Conservation (phyloP, 2,888 invertebrate species). For the Encarsia formosa region DNA sequence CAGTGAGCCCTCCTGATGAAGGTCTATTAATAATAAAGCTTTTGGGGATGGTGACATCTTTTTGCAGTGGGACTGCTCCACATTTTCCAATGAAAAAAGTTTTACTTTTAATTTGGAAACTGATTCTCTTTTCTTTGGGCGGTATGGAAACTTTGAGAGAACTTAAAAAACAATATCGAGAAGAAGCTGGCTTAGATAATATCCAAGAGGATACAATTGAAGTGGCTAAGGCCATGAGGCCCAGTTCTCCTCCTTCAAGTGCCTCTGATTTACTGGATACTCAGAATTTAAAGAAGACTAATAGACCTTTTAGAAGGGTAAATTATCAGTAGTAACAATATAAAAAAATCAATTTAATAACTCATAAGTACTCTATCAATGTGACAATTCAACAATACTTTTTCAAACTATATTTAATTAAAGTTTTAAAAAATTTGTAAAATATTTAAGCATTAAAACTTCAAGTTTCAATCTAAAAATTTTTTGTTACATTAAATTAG, state of each 20-base stretch:
- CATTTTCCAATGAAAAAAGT: conserved; percentile 99
- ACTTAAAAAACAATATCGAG: conserved; percentile 69
- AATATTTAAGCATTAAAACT: too few relatives aligned
- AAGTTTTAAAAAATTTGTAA: too few relatives aligned
- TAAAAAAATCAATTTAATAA: not conserved
- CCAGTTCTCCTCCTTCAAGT: conserved; percentile 91
- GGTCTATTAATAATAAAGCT: conserved; percentile 84
- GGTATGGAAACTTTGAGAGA: conserved; percentile 81
- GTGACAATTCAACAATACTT: not conserved
- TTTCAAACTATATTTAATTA: conserved; percentile 2
- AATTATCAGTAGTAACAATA: too few relatives aligned
- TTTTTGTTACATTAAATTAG: too few relatives aligned
- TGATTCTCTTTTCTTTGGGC: conserved; percentile 85
- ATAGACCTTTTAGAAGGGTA: conserved; percentile 66
- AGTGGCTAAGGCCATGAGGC: conserved; percentile 89
- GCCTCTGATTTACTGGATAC: conserved; percentile 85
- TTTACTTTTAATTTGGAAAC: conserved; percentile 90
- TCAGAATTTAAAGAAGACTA: conserved; percentile 70
- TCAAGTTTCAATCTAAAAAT: too few relatives aligned
- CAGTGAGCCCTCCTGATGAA: conserved; percentile 63
- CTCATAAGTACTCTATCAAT: conserved; percentile 10
- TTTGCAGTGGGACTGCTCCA: conserved; percentile 92
- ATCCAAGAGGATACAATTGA: conserved; percentile 90
- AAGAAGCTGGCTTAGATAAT: conserved; percentile 67
- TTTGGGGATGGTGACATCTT: conserved; percentile 92